Evolutionary conservation across 2,113 vertebrate genomes (phyloP).

Genomic region (Casuarius casuarius): DNA sequence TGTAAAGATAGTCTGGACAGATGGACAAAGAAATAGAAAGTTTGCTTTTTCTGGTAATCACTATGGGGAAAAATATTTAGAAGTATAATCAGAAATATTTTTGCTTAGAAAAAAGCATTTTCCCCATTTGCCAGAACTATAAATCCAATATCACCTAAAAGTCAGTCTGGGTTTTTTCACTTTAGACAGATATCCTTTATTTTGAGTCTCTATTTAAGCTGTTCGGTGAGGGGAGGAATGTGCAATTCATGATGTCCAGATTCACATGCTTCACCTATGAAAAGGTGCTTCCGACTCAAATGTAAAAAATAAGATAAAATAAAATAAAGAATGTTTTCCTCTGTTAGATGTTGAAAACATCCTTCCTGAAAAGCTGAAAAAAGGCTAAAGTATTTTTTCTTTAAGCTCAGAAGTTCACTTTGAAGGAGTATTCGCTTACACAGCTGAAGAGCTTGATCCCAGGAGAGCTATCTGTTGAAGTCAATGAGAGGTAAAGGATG

Average conservation of each 20-base stretch:
- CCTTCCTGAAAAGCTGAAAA: constrained; percentile 47
- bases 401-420: constrained; percentile 28
- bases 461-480: constrained; percentile 33
- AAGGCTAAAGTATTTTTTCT: not conserved
- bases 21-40: not conserved
- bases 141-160: not conserved
- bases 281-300: not conserved
- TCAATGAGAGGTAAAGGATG: constrained; percentile 45
- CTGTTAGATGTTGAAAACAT: not conserved
- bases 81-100: not conserved
- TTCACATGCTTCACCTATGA: not conserved
- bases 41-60: not conserved
- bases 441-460: constrained; percentile 44
- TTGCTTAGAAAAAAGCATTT: not conserved
- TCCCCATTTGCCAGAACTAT: not conserved
- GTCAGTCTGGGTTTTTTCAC: not conserved
- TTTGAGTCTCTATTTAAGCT: not conserved
- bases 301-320: not conserved
- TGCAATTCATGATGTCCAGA: not conserved
- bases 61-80: not conserved
- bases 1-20: not conserved
- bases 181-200: not conserved
- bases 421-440: constrained; percentile 24
- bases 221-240: not conserved
- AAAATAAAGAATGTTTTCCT: not conserved